These are phyloP conservation scores for Nebria ingens DNA, from an alignment of 1,140 invertebrate genomes.

Conservation along the genomic window DNA sequence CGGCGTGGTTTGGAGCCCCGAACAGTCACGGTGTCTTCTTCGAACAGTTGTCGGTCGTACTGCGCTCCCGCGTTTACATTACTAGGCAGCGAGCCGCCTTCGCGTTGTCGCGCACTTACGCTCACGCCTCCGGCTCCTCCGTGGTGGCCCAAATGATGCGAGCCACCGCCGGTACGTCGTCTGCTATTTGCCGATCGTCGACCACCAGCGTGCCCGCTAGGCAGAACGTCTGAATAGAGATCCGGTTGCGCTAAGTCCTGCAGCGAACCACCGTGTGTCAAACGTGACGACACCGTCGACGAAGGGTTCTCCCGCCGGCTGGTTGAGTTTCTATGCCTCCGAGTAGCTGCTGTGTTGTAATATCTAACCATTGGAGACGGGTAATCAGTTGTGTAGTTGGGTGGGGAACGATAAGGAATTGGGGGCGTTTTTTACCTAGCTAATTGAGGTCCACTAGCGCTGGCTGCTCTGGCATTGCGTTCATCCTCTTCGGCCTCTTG, in stretches of 20 bases:
- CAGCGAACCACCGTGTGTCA: slow-evolving; percentile 45
- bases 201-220: slow-evolving; percentile 14
- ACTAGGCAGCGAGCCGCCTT: slow-evolving; percentile 45
- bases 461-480: slow-evolving; percentile 28
- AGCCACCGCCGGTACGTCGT: slow-evolving; percentile 15
- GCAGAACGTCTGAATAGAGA: slow-evolving; percentile 21
- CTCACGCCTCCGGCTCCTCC: background rate
- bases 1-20: too few relatives aligned
- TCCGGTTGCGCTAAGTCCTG: slow-evolving; percentile 43
- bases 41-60: background rate
- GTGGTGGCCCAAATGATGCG: background rate
- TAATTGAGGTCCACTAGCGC: slow-evolving; percentile 28
- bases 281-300: slow-evolving; percentile 41
- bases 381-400: background rate
- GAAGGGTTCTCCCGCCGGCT: slow-evolving; percentile 19
- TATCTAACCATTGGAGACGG: background rate
- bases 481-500: slow-evolving; percentile 49
- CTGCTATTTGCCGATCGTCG: slow-evolving; percentile 4
- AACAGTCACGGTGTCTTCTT: background rate
- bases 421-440: slow-evolving; percentile 28
- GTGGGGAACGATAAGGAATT: slow-evolving; percentile 30
- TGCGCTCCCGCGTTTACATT: slow-evolving; percentile 25
- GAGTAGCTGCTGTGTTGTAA: slow-evolving; percentile 7
- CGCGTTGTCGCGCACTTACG: slow-evolving; percentile 51
- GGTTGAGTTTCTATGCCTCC: slow-evolving; percentile 20